These are phyloP conservation scores for Dermochelys coriacea DNA, from an alignment of 2,797 vertebrate genomes.

Conservation along the genomic window DNA sequence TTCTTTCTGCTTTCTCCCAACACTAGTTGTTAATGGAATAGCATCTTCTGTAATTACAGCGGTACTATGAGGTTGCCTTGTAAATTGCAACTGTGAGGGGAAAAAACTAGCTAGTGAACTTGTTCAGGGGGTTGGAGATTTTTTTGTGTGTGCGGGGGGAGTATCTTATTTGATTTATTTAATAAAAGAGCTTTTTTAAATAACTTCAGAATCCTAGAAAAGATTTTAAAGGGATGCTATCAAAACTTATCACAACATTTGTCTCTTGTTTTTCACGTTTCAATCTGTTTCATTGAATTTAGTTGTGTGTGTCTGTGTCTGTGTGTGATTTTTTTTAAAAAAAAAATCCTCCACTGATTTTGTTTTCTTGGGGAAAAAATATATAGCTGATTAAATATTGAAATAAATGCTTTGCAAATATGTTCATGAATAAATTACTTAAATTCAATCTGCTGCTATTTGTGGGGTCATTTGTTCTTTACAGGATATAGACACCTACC, in stretches of 20 bases:
- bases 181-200: neutral
- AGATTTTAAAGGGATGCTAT: constrained; percentile 2
- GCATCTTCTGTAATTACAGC: neutral
- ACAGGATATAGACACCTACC: neutral
- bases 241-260: constrained; percentile 9
- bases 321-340: neutral
- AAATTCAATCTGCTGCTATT: neutral
- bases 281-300: constrained; percentile 27
- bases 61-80: constrained; percentile 2
- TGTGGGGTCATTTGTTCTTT: neutral
- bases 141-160: neutral
- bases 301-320: neutral
- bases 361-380: constrained; percentile 29
- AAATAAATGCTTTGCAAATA: constrained; percentile 41
- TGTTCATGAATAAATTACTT: neutral
- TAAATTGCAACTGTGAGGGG: neutral
- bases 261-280: constrained; percentile 17
- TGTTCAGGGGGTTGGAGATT: neutral
- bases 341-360: constrained; percentile 40
- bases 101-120: neutral
- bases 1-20: neutral
- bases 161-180: neutral
- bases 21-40: constrained; percentile 30
- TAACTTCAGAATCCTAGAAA: neutral
- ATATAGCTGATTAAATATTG: neutral